phyloP scores from a whole-genome alignment of 2,888 invertebrate genomes.

The Argynnis bischoffii region DNA sequence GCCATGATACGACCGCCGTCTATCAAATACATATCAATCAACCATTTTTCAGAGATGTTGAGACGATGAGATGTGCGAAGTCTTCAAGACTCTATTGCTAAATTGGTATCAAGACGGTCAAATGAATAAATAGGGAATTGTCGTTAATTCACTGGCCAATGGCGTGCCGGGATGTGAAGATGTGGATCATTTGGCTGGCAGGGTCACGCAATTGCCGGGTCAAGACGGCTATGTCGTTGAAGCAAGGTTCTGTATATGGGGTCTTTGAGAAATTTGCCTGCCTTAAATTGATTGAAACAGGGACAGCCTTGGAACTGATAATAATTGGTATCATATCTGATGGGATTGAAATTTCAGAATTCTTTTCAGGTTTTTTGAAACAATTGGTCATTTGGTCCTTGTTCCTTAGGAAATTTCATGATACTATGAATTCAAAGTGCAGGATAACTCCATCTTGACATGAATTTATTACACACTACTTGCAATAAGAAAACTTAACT shows the following conservation, averaged over 20 bases:
- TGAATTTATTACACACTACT: too few relatives aligned
- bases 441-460: too few relatives aligned
- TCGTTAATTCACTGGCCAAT: conserved; percentile 75
- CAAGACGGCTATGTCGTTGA: conserved; percentile 56
- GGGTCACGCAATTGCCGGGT: conserved; percentile 68
- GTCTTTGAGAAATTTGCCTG: background rate
- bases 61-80: conserved; percentile 29
- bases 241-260: conserved; percentile 44
- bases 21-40: conserved; percentile 61
- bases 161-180: conserved; percentile 57
- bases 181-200: conserved; percentile 74
- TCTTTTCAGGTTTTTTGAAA: too few relatives aligned
- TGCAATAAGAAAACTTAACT: too few relatives aligned
- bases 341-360: background rate
- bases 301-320: background rate
- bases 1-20: conserved; percentile 56
- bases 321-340: background rate
- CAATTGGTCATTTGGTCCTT: too few relatives aligned
- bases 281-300: background rate
- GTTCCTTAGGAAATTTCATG: too few relatives aligned
- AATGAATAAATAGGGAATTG: conserved; percentile 71
- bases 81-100: conserved; percentile 58
- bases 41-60: conserved; percentile 52
- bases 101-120: conserved; percentile 71
- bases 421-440: too few relatives aligned